Percentiles rank a stretch among this genome's conserved stretches.
These are phyloP conservation scores for Sycophaga agraensis DNA, from an alignment of 1,140 invertebrate species.

Conservation along the genomic window DNA sequence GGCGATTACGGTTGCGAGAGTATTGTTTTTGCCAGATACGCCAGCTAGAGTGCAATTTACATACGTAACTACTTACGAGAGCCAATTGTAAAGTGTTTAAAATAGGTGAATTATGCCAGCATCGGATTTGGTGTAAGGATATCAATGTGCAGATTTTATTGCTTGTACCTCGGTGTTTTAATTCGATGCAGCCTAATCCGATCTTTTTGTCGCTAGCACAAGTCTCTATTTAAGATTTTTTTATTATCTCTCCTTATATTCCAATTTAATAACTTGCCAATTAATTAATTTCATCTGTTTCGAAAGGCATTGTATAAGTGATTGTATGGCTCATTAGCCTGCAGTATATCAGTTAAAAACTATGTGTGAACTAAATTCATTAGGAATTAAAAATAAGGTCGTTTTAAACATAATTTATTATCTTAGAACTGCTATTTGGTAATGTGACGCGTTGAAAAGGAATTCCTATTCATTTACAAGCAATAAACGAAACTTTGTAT, in stretches of 20 bases:
- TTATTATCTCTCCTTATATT: too few species aligned
- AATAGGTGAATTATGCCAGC: not conserved
- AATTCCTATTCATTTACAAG: too few species aligned
- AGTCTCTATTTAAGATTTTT: not conserved
- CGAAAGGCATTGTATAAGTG: not conserved
- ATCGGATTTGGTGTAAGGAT: not conserved
- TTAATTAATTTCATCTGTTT: not conserved
- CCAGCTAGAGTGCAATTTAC: not conserved
- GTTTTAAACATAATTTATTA: too few species aligned
- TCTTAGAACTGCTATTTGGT: too few species aligned
- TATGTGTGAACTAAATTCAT: too few species aligned
- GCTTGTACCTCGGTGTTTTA: too few species aligned
- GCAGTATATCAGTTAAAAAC: too few species aligned
- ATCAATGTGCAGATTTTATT: constrained; percentile 12
- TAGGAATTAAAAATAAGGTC: too few species aligned
- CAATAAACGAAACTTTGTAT: too few species aligned
- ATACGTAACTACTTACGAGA: not conserved
- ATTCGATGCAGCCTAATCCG: too few species aligned
- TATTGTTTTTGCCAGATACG: constrained; percentile 6
- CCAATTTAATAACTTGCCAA: too few species aligned
- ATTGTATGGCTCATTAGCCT: not conserved
- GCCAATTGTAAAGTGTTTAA: not conserved
- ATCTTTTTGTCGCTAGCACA: not conserved
- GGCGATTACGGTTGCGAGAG: constrained; percentile 1
- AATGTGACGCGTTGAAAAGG: too few species aligned